These are phyloP conservation scores for Bubo bubo DNA, from an alignment of 2,113 vertebrate genomes.

Conservation along the genomic window DNA sequence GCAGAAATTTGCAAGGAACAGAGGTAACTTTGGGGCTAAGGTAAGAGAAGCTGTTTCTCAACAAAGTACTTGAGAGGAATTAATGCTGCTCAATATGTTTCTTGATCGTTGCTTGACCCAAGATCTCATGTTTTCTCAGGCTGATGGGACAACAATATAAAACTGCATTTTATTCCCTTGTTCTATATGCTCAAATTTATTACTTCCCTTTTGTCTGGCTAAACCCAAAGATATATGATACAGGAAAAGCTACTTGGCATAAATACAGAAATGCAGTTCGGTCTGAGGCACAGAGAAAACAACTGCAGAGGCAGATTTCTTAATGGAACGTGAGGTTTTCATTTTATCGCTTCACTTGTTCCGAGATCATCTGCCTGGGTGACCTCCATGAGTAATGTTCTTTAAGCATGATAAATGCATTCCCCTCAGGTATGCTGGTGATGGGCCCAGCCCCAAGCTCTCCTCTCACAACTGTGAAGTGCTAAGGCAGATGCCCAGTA, in stretches of 20 bases:
- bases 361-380: background rate
- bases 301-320: background rate
- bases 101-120: background rate
- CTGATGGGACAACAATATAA: background rate
- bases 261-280: background rate
- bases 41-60: conserved; percentile 1
- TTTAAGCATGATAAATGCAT: background rate
- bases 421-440: background rate
- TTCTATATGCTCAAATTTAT: conserved; percentile 23
- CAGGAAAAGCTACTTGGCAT: conserved; percentile 19
- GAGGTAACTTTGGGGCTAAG: background rate
- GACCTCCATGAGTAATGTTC: background rate
- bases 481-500: background rate
- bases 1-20: background rate
- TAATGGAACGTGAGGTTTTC: background rate
- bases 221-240: background rate
- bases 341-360: background rate
- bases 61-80: background rate
- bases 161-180: conserved; percentile 11
- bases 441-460: background rate
- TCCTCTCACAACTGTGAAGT: background rate
- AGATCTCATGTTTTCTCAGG: background rate
- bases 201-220: conserved; percentile 30
- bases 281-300: background rate
- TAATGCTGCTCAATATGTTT: background rate